Conservation (phyloP, 92 coral and sea anemone genomes). For the Phymanthus crucifer region DNA sequence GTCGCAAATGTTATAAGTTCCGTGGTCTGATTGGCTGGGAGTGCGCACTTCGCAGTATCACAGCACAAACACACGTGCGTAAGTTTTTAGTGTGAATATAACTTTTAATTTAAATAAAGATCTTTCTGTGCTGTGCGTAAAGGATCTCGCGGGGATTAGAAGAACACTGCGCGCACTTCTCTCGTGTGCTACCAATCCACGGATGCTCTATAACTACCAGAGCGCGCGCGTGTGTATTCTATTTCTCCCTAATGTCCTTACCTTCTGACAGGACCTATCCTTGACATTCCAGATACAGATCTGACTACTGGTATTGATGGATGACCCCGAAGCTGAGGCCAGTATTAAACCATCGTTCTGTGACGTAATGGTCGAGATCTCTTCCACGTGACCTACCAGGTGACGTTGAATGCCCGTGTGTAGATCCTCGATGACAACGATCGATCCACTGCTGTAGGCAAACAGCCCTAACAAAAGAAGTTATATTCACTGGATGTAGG, state of each 20-base stretch:
- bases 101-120: too few relatives aligned
- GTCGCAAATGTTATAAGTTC: too few relatives aligned
- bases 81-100: too few relatives aligned
- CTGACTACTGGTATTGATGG: conserved; percentile 65
- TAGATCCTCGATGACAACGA: conserved; percentile 90
- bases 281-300: conserved; percentile 85
- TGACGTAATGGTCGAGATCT: conserved; percentile 80
- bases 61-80: too few relatives aligned
- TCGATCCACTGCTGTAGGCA: conserved; percentile 92
- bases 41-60: too few relatives aligned
- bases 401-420: conserved; percentile 93
- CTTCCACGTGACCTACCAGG: conserved; percentile 90
- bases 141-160: too few relatives aligned
- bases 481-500: not conserved
- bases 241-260: conserved; percentile 3
- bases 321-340: conserved; percentile 96
- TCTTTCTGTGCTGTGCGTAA: too few relatives aligned
- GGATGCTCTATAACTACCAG: too few relatives aligned
- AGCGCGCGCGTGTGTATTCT: too few relatives aligned
- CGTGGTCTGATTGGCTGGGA: too few relatives aligned
- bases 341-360: conserved; percentile 88
- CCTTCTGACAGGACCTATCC: conserved; percentile 85
- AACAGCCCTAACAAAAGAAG: conserved; percentile 65
- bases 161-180: too few relatives aligned
- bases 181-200: too few relatives aligned